Base-by-base conservation (phyloP, 2,888 invertebrate genomes). In the Bimastos eiseni region DNA sequence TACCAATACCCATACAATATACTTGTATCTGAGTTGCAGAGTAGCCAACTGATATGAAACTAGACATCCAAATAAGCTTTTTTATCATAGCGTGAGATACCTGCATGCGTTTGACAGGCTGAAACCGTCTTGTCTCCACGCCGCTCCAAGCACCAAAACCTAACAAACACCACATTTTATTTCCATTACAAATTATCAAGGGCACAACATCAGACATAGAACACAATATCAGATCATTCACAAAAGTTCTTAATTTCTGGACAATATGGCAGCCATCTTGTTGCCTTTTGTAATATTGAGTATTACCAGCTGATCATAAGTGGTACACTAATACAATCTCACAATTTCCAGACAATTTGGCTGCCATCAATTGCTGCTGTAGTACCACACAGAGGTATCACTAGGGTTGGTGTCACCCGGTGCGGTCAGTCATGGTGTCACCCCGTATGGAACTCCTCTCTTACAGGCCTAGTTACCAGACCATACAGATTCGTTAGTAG, bases 41-140 rank as follows among this genome's bases (percentile, higher is more conserved):
- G 24, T 24, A 55, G 70, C n/a, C n/a, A 70, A n/a, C 30, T n/a
- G 70, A 70, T 70, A 8, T 70, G 44, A 89, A n/a, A 13, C 24
- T 30, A 84, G 44, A 5, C 34, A 38, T 17, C 34, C 36, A 19
- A 34, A 36, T 37, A 86, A 34, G 5, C 8, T n/a, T 70, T n/a
- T 70, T 70, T 55, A 30, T 70, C 70, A 17, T 70, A 37, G 37
- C n/a, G 6, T 41, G n/a, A 91, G 93, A 92, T 95, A 99, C 97
- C 98, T 98, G 98, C 97, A 99, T 97, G 94, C 97, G 96, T 93
- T 97, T 96, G 0, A 98, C 97, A 49, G 97, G 96, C 93, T 97
- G 97, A 93, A 96, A 96, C 91, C 98, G 96, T 93, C 96, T 96
- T 0, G 96, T 95, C 93, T 96, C 96, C 91, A 99, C 97, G 94